Evolutionary conservation across 2,113 vertebrate genomes (phyloP).

Genomic region (Craseonycteris thonglongyai): DNA sequence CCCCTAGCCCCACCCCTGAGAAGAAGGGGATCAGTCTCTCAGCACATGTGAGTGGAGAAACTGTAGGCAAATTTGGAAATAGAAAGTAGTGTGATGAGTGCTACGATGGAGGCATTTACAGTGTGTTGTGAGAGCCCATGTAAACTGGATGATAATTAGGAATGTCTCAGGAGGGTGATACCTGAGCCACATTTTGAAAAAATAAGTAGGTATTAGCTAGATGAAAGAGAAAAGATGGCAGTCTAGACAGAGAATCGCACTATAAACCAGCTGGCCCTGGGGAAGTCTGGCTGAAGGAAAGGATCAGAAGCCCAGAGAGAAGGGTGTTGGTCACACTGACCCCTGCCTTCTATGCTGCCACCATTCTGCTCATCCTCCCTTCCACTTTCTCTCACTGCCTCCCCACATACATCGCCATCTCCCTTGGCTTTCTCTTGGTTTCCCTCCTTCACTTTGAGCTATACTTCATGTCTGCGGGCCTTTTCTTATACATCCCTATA

Average conservation of each 20-base stretch:
- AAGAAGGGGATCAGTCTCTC: neutral
- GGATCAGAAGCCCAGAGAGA: too few species aligned
- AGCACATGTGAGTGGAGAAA: neutral
- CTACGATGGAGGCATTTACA: neutral
- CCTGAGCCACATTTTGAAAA: neutral
- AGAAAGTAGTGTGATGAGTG: neutral
- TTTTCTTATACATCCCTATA: neutral
- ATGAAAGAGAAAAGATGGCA: neutral
- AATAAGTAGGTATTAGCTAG: neutral
- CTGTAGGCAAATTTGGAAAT: neutral
- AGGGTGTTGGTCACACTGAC: fast-evolving
- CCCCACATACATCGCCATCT: neutral
- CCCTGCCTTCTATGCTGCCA: fast-evolving
- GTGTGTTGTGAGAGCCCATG: neutral
- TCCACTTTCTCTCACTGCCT: neutral
- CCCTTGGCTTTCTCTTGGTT: fast-evolving
- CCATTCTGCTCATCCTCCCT: neutral
- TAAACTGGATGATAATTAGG: neutral
- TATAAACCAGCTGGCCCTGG: neutral
- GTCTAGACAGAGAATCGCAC: neutral
- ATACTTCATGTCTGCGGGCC: neutral
- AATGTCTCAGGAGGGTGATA: neutral
- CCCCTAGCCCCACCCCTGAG: neutral
- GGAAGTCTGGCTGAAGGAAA: neutral
- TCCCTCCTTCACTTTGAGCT: neutral